Evolutionary conservation across 2,113 vertebrate genomes (phyloP).

Genomic region (Pelobates fuscus): DNA sequence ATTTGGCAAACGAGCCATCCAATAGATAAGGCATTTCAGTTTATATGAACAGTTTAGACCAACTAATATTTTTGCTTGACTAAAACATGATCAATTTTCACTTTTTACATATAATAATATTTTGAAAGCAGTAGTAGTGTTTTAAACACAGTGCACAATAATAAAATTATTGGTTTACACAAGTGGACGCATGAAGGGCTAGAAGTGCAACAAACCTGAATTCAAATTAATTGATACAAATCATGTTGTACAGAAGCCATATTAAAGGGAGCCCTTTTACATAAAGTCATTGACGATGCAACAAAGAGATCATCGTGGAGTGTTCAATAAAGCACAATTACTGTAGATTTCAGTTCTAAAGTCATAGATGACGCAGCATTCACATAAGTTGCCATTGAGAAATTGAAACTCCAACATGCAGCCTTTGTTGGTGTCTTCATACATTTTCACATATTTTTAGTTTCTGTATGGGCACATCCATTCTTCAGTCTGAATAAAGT

Average conservation of each 20-base stretch:
- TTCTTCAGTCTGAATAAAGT: conserved; percentile 57
- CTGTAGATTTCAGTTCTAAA: conserved; percentile 59
- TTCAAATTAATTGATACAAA: conserved; percentile 58
- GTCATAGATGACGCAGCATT: conserved; percentile 72
- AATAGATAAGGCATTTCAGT: conserved; percentile 66
- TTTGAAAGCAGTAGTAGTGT: conserved; percentile 55
- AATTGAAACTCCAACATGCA: conserved; percentile 73
- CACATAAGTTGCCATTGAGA: conserved; percentile 64
- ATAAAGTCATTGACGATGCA: conserved; percentile 60
- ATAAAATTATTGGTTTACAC: conserved; percentile 45
- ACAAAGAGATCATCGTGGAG: conserved; percentile 51
- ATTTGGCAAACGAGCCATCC: conserved; percentile 59
- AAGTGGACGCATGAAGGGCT: conserved; percentile 61
- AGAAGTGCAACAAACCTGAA: conserved; percentile 60
- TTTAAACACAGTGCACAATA: conserved; percentile 52
- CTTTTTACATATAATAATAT: conserved; percentile 50
- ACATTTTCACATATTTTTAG: conserved; percentile 52
- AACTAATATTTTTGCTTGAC: conserved; percentile 56
- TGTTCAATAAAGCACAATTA: conserved; percentile 61
- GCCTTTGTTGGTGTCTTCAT: conserved; percentile 58
- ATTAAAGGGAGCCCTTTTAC: conserved; percentile 71
- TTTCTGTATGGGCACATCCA: conserved; percentile 55
- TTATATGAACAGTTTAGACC: conserved; percentile 50
- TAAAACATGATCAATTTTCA: conserved; percentile 41
- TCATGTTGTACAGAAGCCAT: conserved; percentile 50